Evolutionary conservation across 2,797 vertebrate genomes (phyloP).

Genomic region (Eulemur rubriventer): DNA sequence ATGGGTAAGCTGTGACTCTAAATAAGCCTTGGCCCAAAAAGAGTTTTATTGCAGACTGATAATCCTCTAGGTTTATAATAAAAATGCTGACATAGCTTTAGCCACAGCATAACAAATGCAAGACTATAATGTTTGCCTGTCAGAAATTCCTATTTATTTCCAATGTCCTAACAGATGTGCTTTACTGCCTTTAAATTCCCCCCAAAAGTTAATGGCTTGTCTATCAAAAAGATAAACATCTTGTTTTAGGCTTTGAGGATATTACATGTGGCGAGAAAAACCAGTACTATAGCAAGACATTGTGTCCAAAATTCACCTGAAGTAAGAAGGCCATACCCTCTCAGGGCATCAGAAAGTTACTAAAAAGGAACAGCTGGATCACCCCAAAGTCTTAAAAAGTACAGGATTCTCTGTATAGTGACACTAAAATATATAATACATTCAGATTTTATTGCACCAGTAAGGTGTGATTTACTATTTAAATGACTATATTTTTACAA

Average conservation of each 20-base stretch:
- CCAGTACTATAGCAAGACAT: constrained; percentile 37
- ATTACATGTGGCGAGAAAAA: constrained; percentile 54
- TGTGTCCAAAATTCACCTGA: constrained; percentile 51
- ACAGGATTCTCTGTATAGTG: not conserved
- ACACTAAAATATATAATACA: not conserved
- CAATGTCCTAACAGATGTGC: constrained; percentile 59
- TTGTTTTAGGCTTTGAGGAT: constrained; percentile 71
- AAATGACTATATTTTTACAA: not conserved
- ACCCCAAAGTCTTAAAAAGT: not conserved
- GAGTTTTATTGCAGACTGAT: constrained; percentile 62
- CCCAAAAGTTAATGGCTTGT: constrained; percentile 75
- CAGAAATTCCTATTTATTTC: constrained; percentile 67
- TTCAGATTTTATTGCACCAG: not conserved
- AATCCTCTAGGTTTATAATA: constrained; percentile 59
- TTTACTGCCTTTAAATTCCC: constrained; percentile 64
- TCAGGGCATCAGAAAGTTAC: not conserved
- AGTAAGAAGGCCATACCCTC: not conserved
- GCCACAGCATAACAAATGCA: constrained; percentile 40
- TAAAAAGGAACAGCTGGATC: not conserved
- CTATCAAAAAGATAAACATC: constrained; percentile 75
- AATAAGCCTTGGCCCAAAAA: constrained; percentile 38
- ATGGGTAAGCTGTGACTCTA: constrained; percentile 52
- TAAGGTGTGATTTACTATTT: not conserved
- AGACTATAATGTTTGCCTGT: constrained; percentile 48
- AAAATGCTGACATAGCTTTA: constrained; percentile 64